Base-by-base conservation (phyloP, 1,140 invertebrate genomes). In the Drosophila mauritiana region DNA sequence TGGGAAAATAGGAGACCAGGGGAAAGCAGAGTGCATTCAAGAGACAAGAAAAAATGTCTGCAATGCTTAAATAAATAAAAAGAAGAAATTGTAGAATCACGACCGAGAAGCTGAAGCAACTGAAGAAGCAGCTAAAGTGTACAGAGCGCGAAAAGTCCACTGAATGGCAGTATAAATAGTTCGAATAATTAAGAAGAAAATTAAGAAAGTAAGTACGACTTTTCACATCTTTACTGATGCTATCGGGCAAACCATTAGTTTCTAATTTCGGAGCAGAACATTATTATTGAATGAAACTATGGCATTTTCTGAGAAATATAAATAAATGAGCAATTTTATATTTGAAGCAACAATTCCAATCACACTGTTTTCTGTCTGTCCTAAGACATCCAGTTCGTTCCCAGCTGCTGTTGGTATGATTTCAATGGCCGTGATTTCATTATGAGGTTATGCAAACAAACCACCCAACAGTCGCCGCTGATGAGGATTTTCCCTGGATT, bases 21-120 rank as follows among this genome's bases (percentile, higher is more conserved):
- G 64, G 48, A 59, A 20, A 52, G 49, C 49, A 17, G 34, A 13
- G 36, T 10, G 25, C 52, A 37, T 45, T 27, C 45, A 17, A 17
- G 39, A 67, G 74, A 81, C 82, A 75, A 63, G 73, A 74, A 83
- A 81, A 88, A 88, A 88, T 88, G 79, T 88, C 67, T 59, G 79
- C 80, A 80, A 88, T 83, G 84, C 83, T 88, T 88, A 88, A 88
- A 88, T 88, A 88, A 88, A 88, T 88, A 88, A 88, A 88, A 88
- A 80, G 84, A 77, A 86, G 83, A 88, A 88, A 88, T 88, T 88
- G 83, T 88, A 88, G 78, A 88, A 88, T 88, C 83, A 88, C 83
- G 83, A 88, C 79, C 63, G 62, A 64, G 63, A 59, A 75, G 56
- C 64, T 62, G 53, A 49, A 52, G 40, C 64, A 75, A 36, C 77